A percentile compares a stretch with the other conserved stretches of the same genome.
These are phyloP conservation scores for Aplysia californica DNA, from an alignment of 1,140 invertebrate species.

Conservation along the genomic window DNA sequence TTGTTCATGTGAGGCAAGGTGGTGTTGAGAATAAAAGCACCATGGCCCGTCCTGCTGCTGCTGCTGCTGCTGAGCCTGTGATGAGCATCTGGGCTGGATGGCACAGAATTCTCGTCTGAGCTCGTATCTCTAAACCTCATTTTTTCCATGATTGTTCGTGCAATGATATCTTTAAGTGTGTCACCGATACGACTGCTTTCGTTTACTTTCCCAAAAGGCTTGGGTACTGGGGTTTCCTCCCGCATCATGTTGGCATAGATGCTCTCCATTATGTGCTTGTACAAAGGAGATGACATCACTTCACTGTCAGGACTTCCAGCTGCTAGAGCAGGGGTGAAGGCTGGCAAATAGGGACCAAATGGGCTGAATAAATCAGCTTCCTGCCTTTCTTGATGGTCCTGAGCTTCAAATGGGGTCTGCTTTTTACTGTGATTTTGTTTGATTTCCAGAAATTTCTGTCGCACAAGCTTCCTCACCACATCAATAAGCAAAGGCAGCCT, in stretches of 20 bases:
- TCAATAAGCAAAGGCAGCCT: slow-evolving; percentile 65
- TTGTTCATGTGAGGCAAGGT: neutral
- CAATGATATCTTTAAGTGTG: slow-evolving; percentile 81
- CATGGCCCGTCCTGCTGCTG: neutral
- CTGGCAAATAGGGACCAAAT: slow-evolving; percentile 24
- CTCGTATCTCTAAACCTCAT: slow-evolving; percentile 73
- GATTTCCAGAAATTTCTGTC: slow-evolving; percentile 44
- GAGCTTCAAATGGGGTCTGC: slow-evolving; percentile 3
- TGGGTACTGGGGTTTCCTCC: slow-evolving; percentile 10
- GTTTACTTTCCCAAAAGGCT: slow-evolving; percentile 41
- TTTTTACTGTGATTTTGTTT: slow-evolving; percentile 2
- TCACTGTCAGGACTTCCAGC: neutral
- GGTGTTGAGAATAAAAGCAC: neutral
- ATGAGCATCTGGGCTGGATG: slow-evolving; percentile 6
- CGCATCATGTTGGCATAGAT: slow-evolving; percentile 13
- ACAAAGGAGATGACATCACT: neutral
- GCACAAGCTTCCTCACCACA: slow-evolving; percentile 64
- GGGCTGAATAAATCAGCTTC: slow-evolving; percentile 28
- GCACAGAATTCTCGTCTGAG: slow-evolving; percentile 9
- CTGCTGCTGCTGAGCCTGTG: too few relatives aligned
- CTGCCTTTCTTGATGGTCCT: neutral
- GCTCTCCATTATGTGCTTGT: slow-evolving; percentile 15
- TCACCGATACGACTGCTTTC: slow-evolving; percentile 67
- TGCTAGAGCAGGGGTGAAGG: slow-evolving; percentile 23
- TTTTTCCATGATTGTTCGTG: slow-evolving; percentile 88